phyloP scores from a whole-genome alignment of 2,113 vertebrate genomes.

The Aepyceros melampus region DNA sequence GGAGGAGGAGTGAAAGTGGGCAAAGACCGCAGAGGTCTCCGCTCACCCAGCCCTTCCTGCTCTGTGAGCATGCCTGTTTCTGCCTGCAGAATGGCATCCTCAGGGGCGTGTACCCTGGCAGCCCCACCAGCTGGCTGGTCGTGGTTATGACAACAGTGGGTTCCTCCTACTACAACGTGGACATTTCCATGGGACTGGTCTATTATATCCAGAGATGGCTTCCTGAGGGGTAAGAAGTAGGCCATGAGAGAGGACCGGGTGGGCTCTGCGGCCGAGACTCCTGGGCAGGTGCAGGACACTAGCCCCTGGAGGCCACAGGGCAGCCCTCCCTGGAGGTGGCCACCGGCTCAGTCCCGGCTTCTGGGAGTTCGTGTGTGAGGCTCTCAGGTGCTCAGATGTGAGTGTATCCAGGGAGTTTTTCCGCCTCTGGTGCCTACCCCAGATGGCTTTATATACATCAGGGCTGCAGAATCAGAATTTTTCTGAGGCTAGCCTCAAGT shows the following conservation, averaged over 20 bases:
- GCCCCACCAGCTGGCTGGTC: conserved; percentile 94
- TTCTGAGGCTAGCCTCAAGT: not conserved
- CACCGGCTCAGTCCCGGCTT: not conserved
- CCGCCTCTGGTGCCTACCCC: not conserved
- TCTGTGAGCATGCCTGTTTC: not conserved
- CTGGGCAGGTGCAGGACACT: not conserved
- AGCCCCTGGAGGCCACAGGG: not conserved
- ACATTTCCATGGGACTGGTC: conserved; percentile 90
- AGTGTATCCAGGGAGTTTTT: not conserved
- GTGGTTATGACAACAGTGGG: conserved; percentile 89
- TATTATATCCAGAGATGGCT: conserved; percentile 83
- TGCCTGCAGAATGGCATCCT: conserved; percentile 90
- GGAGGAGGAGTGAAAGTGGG: not conserved
- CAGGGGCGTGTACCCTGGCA: conserved; percentile 94
- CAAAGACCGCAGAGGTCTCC: not conserved
- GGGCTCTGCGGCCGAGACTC: not conserved
- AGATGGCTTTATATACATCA: not conserved
- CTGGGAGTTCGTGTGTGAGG: not conserved
- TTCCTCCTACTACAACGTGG: conserved; percentile 87
- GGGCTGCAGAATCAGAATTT: not conserved
- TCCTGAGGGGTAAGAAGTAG: conserved; percentile 83
- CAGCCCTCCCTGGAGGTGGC: not conserved
- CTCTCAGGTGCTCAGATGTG: not conserved
- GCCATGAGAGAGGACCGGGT: not conserved
- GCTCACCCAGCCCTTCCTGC: not conserved